A percentile compares a stretch with the other conserved stretches of the same genome.
Evolutionary conservation across 2,888 invertebrate species (phyloP).

Genomic region (Stenodema calcarata): DNA sequence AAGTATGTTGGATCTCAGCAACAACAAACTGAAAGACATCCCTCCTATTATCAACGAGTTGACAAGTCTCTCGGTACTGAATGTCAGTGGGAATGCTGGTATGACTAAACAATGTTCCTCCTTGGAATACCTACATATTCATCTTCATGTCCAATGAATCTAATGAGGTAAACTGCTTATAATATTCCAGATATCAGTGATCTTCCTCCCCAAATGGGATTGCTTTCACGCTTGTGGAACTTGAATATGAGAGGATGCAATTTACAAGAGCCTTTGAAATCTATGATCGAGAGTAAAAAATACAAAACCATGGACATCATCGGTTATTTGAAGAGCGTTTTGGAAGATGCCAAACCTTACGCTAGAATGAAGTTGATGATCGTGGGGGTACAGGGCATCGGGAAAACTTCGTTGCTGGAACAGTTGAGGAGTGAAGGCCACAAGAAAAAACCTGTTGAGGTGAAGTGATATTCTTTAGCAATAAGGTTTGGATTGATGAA

Average conservation of each 20-base stretch:
- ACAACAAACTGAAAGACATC: conserved; percentile 80
- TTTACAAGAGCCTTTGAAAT: conserved; percentile 83
- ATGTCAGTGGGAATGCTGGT: conserved; percentile 84
- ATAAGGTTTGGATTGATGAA: too few species aligned
- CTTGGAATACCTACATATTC: background rate
- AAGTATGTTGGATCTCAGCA: conserved; percentile 92
- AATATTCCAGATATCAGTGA: conserved; percentile 73
- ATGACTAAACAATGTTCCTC: conserved; percentile 25
- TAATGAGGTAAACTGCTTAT: background rate
- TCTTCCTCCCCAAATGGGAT: conserved; percentile 93
- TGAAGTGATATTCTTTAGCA: conserved; percentile 57
- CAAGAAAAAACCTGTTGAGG: conserved; percentile 74
- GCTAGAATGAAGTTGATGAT: conserved; percentile 96
- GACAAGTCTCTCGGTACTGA: conserved; percentile 88
- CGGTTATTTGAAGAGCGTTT: conserved; percentile 86
- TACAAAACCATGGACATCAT: conserved; percentile 95
- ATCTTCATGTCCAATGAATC: background rate
- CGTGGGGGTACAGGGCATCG: conserved; percentile 85
- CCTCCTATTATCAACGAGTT: conserved; percentile 86
- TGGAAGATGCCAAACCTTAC: conserved; percentile 91
- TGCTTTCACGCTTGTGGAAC: conserved; percentile 94
- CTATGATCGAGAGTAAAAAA: conserved; percentile 90
- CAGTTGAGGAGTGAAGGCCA: conserved; percentile 86
- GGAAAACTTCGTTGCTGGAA: conserved; percentile 91
- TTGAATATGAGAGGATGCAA: conserved; percentile 89